These are phyloP conservation scores for Ashinkailepas kermadecensis DNA, from an alignment of 2,888 invertebrate species.

Conservation along the genomic window DNA sequence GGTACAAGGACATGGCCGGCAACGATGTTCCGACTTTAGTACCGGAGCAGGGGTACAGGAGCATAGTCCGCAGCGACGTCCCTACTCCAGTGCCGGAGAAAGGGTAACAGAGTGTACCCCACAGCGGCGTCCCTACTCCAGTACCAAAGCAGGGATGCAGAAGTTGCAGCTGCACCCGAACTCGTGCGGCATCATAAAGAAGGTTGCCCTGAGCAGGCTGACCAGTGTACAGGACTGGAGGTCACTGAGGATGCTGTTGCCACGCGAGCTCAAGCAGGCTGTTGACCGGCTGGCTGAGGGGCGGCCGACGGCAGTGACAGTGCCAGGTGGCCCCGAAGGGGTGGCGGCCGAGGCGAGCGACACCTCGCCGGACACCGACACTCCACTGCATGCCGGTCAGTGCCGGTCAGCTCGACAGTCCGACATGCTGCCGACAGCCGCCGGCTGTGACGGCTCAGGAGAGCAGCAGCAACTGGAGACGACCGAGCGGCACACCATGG, in stretches of 20 bases:
- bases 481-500: neutral
- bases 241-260: neutral
- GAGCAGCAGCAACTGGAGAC: neutral
- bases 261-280: neutral
- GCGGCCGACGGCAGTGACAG: too few relatives aligned
- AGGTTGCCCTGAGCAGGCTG: neutral
- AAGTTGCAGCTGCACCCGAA: too few relatives aligned
- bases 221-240: neutral
- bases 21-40: neutral
- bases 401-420: neutral
- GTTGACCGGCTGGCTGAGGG: neutral
- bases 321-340: too few relatives aligned
- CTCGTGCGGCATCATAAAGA: neutral
- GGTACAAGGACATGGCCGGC: too few relatives aligned
- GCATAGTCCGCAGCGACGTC: too few relatives aligned
- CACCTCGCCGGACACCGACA: neutral
- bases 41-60: neutral
- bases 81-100: too few relatives aligned
- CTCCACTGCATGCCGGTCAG: neutral
- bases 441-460: neutral
- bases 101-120: too few relatives aligned
- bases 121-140: too few relatives aligned
- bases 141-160: too few relatives aligned
- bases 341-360: neutral
- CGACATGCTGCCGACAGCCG: too few relatives aligned